phyloP scores from a whole-genome alignment of 2,797 vertebrate species.

The Chiloscyllium punctatum region DNA sequence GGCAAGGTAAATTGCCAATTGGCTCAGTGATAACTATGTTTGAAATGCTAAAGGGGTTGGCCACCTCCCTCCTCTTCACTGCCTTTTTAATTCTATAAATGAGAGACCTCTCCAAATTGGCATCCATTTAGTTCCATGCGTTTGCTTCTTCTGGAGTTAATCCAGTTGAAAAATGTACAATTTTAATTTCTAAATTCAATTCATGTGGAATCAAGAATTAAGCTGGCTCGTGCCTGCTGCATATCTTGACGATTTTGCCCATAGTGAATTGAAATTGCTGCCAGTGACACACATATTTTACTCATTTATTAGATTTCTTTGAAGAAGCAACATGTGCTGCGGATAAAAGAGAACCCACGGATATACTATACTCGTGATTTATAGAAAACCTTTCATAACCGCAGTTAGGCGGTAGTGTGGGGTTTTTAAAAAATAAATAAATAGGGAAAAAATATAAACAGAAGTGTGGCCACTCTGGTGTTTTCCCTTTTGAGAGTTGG shows the following conservation, averaged over 20 bases:
- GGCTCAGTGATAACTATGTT: neutral
- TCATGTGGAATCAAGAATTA: conserved; percentile 28
- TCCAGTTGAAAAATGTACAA: neutral
- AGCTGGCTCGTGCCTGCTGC: conserved; percentile 30
- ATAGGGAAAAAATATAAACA: too few species aligned
- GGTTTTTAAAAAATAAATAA: too few species aligned
- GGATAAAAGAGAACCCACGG: too few species aligned
- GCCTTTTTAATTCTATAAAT: neutral
- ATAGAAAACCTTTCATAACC: too few species aligned
- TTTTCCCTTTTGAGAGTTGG: too few species aligned
- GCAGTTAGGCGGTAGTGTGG: too few species aligned
- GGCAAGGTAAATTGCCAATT: conserved; percentile 73
- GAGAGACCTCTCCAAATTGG: neutral
- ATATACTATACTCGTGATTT: too few species aligned
- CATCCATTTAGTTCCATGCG: neutral
- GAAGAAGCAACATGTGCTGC: too few species aligned
- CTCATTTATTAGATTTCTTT: too few species aligned
- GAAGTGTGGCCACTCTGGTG: too few species aligned
- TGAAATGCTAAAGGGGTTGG: neutral
- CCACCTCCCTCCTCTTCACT: conserved; percentile 15
- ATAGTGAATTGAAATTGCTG: neutral
- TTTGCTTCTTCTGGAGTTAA: neutral
- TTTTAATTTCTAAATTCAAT: neutral
- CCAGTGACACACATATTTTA: too few species aligned
- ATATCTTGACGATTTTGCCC: neutral